A percentile compares a stretch with the other conserved stretches of the same genome.
Conservation (phyloP, 1,140 invertebrate genomes). For the Drosophila micromelanica region DNA sequence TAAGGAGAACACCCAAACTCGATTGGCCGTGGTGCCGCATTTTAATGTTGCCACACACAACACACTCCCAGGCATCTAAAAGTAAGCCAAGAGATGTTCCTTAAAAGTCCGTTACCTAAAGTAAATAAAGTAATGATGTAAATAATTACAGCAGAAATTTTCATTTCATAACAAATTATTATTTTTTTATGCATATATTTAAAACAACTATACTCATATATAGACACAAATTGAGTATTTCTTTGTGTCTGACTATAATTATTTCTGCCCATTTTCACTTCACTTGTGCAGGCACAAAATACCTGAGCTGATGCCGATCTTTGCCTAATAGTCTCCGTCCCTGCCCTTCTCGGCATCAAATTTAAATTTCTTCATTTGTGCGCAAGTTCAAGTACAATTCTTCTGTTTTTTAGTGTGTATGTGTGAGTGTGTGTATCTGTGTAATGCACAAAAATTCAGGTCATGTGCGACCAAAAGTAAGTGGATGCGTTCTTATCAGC, state of each 20-base stretch:
- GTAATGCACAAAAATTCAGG: constrained; percentile 65
- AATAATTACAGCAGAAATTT: no score
- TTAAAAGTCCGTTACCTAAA: background rate
- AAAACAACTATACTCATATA: no score
- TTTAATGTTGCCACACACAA: constrained; percentile 48
- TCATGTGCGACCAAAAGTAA: constrained; percentile 81
- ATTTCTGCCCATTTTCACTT: no score
- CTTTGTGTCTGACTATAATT: no score
- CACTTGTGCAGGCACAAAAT: no score
- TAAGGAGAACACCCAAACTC: constrained; percentile 23
- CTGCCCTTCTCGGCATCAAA: constrained; percentile 59
- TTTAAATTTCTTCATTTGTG: constrained; percentile 81
- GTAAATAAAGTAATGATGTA: background rate
- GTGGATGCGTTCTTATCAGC: constrained; percentile 81
- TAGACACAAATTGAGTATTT: no score
- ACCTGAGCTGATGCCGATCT: background rate
- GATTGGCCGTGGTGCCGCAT: constrained; percentile 51
- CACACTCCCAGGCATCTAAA: background rate
- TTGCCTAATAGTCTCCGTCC: constrained; percentile 34
- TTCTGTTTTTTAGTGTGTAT: constrained; percentile 31
- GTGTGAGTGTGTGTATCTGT: constrained; percentile 12
- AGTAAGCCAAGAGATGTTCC: constrained; percentile 7
- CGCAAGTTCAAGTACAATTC: constrained; percentile 65
- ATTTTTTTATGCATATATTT: no score
- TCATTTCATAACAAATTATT: no score